Conservation (phyloP, 2,797 vertebrate genomes). For the Leuciscus waleckii region DNA sequence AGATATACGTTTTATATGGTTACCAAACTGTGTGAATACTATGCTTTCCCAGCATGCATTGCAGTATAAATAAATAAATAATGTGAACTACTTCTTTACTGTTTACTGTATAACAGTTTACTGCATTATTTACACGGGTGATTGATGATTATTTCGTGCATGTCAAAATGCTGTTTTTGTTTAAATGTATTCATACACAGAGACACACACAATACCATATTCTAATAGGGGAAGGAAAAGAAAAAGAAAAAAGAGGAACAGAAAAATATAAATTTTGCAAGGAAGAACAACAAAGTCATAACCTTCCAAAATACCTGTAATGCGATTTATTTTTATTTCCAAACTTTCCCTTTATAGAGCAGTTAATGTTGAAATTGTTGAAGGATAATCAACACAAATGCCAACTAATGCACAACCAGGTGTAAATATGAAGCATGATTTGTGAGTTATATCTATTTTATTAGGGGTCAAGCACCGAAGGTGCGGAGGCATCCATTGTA, state of each 20-base stretch:
- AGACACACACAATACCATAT: not conserved
- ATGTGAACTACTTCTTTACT: not conserved
- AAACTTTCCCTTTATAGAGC: not conserved
- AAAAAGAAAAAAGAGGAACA: not conserved
- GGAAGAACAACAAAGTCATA: not conserved
- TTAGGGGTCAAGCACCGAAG: not conserved
- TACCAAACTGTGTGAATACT: not conserved
- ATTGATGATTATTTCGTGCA: slow-evolving; percentile 16
- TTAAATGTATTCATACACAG: not conserved
- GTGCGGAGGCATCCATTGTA: no score
- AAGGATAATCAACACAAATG: slow-evolving; percentile 6
- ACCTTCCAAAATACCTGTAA: not conserved
- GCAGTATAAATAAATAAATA: slow-evolving; percentile 19
- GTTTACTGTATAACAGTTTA: not conserved
- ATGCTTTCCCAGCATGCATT: slow-evolving; percentile 3
- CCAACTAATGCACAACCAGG: not conserved
- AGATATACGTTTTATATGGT: not conserved
- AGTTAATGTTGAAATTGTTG: not conserved
- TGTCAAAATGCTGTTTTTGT: not conserved
- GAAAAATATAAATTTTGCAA: not conserved
- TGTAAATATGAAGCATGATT: not conserved
- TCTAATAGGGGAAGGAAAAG: not conserved
- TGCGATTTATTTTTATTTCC: not conserved
- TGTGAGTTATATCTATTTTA: not conserved
- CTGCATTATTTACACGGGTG: slow-evolving; percentile 20